These are phyloP conservation scores for Sebastiscus tertius DNA, from an alignment of 2,797 vertebrate genomes.

Conservation along the genomic window DNA sequence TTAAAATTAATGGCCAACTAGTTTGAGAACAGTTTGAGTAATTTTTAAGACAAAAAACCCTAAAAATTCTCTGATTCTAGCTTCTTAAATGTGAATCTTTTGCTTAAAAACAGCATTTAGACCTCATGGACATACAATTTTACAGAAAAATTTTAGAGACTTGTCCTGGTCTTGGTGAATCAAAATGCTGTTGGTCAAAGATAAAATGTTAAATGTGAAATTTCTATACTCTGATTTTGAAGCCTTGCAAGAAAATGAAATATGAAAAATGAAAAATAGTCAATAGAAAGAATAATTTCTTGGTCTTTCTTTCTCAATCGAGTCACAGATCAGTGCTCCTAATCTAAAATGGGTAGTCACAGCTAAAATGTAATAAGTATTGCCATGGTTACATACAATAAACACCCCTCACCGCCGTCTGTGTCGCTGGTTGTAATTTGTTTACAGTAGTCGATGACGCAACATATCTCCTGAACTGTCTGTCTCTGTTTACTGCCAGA, in stretches of 20 bases:
- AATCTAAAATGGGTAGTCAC: neutral
- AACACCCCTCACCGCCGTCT: neutral
- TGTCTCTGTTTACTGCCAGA: conserved; percentile 12
- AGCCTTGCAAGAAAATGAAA: neutral
- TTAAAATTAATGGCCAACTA: too few species aligned
- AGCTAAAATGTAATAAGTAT: neutral
- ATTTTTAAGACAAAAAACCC: too few species aligned
- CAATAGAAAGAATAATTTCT: neutral
- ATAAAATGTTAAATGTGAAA: neutral
- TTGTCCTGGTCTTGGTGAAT: neutral
- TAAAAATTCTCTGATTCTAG: too few species aligned
- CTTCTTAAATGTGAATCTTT: too few species aligned
- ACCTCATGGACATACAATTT: neutral
- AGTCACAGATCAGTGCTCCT: neutral
- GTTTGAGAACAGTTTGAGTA: too few species aligned
- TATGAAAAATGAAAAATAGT: neutral
- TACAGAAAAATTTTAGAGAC: neutral
- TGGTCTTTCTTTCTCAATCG: neutral
- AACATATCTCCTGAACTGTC: neutral
- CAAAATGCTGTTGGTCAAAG: neutral
- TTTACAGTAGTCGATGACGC: conserved; percentile 3
- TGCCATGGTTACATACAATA: neutral
- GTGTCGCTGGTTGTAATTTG: conserved; percentile 14
- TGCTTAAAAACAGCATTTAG: neutral
- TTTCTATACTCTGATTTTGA: neutral